A percentile compares a stretch with the other conserved stretches of the same genome.
These are phyloP conservation scores for Sebastes aleutianus DNA, from an alignment of 2,797 vertebrate genomes.

Conservation along the genomic window DNA sequence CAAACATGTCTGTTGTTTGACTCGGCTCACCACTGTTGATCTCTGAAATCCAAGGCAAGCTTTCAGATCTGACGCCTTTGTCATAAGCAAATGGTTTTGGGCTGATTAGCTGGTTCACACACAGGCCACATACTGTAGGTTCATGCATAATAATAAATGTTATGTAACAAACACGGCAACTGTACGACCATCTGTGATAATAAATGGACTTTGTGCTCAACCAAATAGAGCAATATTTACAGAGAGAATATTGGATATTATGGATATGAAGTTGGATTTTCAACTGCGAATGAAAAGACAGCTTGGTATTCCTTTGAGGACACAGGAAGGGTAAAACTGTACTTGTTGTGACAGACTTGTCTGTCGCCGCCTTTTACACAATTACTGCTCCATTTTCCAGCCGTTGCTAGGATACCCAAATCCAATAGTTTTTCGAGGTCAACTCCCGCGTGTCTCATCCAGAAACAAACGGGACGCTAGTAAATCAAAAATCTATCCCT, in stretches of 20 bases:
- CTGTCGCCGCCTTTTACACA: slow-evolving; percentile 52
- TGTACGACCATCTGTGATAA: neutral
- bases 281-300: slow-evolving; percentile 26
- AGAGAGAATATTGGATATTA: neutral
- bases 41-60: slow-evolving; percentile 42
- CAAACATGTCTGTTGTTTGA: slow-evolving; percentile 65
- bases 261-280: slow-evolving; percentile 17
- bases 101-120: slow-evolving; percentile 39
- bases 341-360: slow-evolving; percentile 59
- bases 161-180: neutral
- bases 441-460: slow-evolving; percentile 47
- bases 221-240: neutral
- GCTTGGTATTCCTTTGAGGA: slow-evolving; percentile 44
- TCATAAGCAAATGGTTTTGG: slow-evolving; percentile 35
- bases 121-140: neutral
- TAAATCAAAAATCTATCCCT: slow-evolving; percentile 67
- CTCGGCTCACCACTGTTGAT: slow-evolving; percentile 37
- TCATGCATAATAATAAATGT: neutral
- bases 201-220: neutral
- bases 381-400: slow-evolving; percentile 62
- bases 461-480: slow-evolving; percentile 61
- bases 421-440: slow-evolving; percentile 60
- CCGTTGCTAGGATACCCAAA: slow-evolving; percentile 71
- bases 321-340: slow-evolving; percentile 40
- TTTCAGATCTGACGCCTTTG: slow-evolving; percentile 35